Evolutionary conservation across 2,113 vertebrate genomes (phyloP).

Genomic region (Microtus oregoni): DNA sequence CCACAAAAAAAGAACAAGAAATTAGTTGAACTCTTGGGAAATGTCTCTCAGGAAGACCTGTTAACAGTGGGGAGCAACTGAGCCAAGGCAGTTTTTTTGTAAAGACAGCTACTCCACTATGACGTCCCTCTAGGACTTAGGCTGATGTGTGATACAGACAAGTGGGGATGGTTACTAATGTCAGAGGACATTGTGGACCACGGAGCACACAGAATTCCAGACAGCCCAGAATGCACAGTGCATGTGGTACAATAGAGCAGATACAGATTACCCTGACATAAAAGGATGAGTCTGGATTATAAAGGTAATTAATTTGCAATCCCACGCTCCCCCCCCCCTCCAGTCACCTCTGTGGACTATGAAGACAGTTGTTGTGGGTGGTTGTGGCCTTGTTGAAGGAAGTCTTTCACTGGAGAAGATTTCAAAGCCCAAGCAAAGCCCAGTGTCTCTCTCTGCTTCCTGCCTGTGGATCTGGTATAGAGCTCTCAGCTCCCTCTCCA

Average conservation of each 20-base stretch:
- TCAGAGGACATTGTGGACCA: background rate
- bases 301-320: background rate
- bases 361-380: background rate
- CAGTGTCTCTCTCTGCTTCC: background rate
- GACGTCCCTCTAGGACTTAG: background rate
- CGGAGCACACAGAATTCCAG: background rate
- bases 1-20: background rate
- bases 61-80: background rate
- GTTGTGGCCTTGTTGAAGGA: too few relatives aligned
- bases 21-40: background rate
- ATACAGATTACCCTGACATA: background rate
- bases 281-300: background rate
- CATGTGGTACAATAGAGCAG: background rate
- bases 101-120: background rate
- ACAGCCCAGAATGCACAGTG: background rate
- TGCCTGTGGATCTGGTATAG: background rate
- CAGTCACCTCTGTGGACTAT: background rate
- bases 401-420: background rate
- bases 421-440: background rate
- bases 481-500: background rate
- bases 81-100: background rate
- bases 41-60: background rate
- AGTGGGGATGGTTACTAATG: background rate
- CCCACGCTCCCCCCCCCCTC: too few relatives aligned
- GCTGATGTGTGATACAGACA: background rate